Conservation (phyloP, 2,797 vertebrate species). For the Anabas testudineus region DNA sequence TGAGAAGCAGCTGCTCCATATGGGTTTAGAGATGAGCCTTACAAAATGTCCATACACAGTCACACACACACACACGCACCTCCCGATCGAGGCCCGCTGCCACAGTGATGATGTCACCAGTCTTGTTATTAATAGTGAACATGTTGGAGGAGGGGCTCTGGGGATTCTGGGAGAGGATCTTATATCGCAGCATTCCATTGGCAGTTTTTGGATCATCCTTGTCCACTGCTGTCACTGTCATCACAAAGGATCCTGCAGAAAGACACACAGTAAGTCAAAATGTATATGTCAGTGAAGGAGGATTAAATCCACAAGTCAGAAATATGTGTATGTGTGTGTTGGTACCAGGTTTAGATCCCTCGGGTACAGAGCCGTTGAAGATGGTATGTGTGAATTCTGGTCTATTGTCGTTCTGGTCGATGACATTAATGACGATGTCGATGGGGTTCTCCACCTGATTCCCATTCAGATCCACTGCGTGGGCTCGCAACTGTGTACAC, state of each 20-base stretch:
- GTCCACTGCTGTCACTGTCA: conserved; percentile 96
- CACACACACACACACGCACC: conserved; percentile 78
- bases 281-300: neutral
- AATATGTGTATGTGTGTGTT: conserved; percentile 1
- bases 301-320: neutral
- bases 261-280: conserved; percentile 27
- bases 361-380: conserved; percentile 96
- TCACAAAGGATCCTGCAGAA: conserved; percentile 92
- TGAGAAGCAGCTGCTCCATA: conserved; percentile 44
- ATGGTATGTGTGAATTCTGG: conserved; percentile 94
- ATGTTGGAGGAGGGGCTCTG: conserved; percentile 95
- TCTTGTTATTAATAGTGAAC: conserved; percentile 99
- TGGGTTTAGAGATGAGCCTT: conserved; percentile 16
- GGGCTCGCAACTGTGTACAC: conserved; percentile 89
- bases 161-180: conserved; percentile 95
- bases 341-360: conserved; percentile 93
- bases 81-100: conserved; percentile 97
- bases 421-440: conserved; percentile 97
- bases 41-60: conserved; percentile 22
- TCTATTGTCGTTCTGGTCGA: conserved; percentile 98
- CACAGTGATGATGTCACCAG: conserved; percentile 96
- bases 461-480: conserved; percentile 96
- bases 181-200: conserved; percentile 98
- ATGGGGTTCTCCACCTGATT: conserved; percentile 99
- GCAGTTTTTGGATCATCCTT: conserved; percentile 93